phyloP scores from a whole-genome alignment of 1,140 invertebrate genomes.

The Hyles euphorbiae region DNA sequence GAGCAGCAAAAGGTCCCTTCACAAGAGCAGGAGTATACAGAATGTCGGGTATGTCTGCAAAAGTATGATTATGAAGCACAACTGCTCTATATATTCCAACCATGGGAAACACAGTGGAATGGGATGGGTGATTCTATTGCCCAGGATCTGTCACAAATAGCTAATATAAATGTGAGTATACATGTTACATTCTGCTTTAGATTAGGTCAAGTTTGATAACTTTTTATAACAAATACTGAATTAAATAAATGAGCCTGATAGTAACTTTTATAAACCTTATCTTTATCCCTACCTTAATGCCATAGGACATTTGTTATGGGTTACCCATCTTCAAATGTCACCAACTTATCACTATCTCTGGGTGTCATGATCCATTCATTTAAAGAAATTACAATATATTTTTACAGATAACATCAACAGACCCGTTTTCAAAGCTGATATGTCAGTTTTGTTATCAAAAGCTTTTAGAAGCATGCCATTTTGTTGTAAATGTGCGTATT shows the following conservation, averaged over 20 bases:
- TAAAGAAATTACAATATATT: no score
- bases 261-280: no score
- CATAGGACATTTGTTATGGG: no score
- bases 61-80: conserved; percentile 21
- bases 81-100: conserved; percentile 44
- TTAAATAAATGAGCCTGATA: no score
- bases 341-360: no score
- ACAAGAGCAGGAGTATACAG: conserved; percentile 11
- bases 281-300: no score
- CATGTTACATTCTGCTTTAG: not conserved
- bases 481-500: conserved; percentile 31
- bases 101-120: conserved; percentile 44
- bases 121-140: conserved; percentile 46
- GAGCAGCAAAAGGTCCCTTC: no score
- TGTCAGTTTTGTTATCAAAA: conserved; percentile 47
- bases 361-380: no score
- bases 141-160: conserved; percentile 46
- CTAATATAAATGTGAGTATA: conserved; percentile 38
- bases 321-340: no score
- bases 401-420: conserved; percentile 42
- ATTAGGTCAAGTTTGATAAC: not conserved
- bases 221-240: no score
- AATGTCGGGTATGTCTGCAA: conserved; percentile 54
- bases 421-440: conserved; percentile 46
- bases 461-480: conserved; percentile 40